Evolutionary conservation across 2,113 vertebrate species (phyloP), one percentile per base, ranked within the genome.

Genomic region (Oryzias melastigma): DNA sequence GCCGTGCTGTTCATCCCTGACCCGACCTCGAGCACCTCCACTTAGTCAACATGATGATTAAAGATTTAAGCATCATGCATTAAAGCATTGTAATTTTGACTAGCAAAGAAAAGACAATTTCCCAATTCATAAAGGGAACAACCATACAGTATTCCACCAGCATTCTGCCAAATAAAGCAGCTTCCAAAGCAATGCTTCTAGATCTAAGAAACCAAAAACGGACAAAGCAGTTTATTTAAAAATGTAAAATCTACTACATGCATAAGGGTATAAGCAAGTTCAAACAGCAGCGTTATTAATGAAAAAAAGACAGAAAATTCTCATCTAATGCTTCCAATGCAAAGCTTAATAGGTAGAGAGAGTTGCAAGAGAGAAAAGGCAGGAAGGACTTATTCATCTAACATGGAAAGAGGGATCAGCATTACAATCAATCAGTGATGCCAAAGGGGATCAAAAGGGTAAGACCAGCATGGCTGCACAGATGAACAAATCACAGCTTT

Each of bases 341-440:
- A 77, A 57, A 42, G 71, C 24, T 24, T 61, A 52, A 79, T 77
- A 52, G 72, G 67, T 14, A 65, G 72, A 71, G 17, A 53, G 47
- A 80, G 77, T 59, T 75, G 57, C 49, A 53, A 24, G 24, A 67
- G 48, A 68, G 58, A 76, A 29, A 63, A 68, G 54, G 27, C 62
- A 66, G 60, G 16, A 61, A 5, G 44, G 62, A 68, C 80, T 77
- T 80, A 78, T 75, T 77, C 62, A 75, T 70, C 52, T 74, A 63
- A 70, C 56, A 58, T 55, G 71, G 50, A 71, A 70, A 65, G 62
- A 66, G 40, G 49, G 19, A 48, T 44, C 50, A 45, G 68, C 41
- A 49, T 72, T 73, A 57, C 22, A 73, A 66, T 57, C 72, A 71
- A 24, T 59, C 72, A 58, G 53, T 75, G 56, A 54, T 74, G 71